phyloP scores from a whole-genome alignment of 2,888 invertebrate species.

The Drosophila pseudotakahashii region DNA sequence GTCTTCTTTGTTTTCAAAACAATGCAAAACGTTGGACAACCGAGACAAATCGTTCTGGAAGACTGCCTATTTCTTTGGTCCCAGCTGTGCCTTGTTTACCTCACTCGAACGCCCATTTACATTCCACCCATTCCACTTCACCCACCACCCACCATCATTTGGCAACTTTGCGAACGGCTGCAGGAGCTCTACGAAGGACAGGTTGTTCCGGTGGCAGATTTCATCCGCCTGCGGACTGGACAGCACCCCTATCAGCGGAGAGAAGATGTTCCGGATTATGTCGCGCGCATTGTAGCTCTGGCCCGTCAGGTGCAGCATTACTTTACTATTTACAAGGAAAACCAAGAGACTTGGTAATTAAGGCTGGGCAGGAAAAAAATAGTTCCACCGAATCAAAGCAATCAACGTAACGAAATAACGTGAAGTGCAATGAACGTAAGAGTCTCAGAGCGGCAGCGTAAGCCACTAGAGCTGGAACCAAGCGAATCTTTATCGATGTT shows the following conservation, averaged over 20 bases:
- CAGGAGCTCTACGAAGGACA: conserved; percentile 94
- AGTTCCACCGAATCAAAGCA: background rate
- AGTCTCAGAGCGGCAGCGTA: no score
- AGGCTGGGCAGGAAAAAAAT: no score
- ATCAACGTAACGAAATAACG: no score
- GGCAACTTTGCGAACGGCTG: conserved; percentile 94
- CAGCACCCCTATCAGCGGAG: conserved; percentile 94
- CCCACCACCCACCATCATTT: conserved; percentile 88
- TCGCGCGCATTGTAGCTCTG: conserved; percentile 91
- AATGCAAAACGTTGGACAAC: background rate
- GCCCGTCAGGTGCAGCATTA: conserved; percentile 85
- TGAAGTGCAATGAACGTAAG: no score
- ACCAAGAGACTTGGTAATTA: conserved; percentile 1
- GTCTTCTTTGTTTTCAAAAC: background rate
- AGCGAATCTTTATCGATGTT: background rate
- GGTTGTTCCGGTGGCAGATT: conserved; percentile 94
- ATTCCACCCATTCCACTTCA: no score
- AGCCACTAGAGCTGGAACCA: background rate
- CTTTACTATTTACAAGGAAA: conserved; percentile 39
- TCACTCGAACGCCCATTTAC: background rate
- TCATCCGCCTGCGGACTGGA: conserved; percentile 93
- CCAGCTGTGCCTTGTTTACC: conserved; percentile 29
- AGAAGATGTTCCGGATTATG: conserved; percentile 95
- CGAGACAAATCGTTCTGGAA: background rate
- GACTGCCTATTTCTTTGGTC: background rate